Evolutionary conservation across 2,113 vertebrate species (phyloP).

Genomic region (crab-eating macaque (Macaca fascicularis)): DNA sequence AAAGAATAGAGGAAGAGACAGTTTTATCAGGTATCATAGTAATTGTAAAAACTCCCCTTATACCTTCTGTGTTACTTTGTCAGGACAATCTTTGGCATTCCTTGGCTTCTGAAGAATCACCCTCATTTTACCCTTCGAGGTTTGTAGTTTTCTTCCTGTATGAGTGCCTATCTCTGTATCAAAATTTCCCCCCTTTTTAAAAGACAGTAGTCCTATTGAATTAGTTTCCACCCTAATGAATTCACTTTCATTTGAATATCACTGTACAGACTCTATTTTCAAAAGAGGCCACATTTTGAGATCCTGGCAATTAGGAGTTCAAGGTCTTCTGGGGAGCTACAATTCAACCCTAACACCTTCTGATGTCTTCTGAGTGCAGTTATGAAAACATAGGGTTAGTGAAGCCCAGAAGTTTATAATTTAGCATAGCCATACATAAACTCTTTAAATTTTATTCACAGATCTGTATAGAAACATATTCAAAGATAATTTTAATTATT

Average conservation of each 20-base stretch:
- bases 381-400: not conserved
- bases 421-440: not conserved
- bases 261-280: not conserved
- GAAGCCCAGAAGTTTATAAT: not conserved
- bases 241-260: not conserved
- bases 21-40: not conserved
- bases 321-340: not conserved
- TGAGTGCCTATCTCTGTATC: not conserved
- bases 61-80: not conserved
- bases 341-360: not conserved
- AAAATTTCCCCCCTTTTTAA: not conserved
- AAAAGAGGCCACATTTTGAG: not conserved
- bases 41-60: not conserved
- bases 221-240: not conserved
- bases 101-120: rapidly evolving
- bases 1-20: not conserved
- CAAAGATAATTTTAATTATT: conserved; percentile 13
- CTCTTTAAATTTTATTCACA: not conserved
- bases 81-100: not conserved
- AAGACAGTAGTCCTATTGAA: not conserved
- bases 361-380: not conserved
- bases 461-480: not conserved
- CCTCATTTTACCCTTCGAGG: not conserved
- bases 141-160: not conserved
- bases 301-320: not conserved